Conservation (phyloP, 2,888 invertebrate species). For the Steinernema carpocapsae region DNA sequence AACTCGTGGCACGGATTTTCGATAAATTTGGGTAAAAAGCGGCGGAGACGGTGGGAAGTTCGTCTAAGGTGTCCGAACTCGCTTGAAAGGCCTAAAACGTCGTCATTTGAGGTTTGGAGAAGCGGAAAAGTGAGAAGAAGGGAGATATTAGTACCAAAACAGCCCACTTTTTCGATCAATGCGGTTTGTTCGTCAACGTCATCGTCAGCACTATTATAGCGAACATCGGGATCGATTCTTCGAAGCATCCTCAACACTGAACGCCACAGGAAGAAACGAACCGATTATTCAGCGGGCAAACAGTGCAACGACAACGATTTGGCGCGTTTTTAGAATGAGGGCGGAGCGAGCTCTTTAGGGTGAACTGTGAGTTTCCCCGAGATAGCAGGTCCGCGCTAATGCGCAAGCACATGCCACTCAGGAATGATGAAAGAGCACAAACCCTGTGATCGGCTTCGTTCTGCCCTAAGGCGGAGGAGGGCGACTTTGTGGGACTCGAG, state of each 20-base stretch:
- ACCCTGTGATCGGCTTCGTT: background rate
- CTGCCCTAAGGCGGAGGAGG: background rate
- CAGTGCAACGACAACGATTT: conserved; percentile 12
- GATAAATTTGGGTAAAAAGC: conserved; percentile 16
- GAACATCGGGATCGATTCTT: conserved; percentile 17
- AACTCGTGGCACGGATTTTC: conserved; percentile 15
- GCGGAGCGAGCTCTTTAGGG: conserved; percentile 18
- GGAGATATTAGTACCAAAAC: background rate
- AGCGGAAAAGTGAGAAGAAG: background rate
- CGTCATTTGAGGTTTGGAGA: background rate
- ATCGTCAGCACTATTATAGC: conserved; percentile 2
- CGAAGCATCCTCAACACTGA: conserved; percentile 9
- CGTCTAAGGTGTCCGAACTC: conserved; percentile 12
- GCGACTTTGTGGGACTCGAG: background rate
- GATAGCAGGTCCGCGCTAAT: background rate
- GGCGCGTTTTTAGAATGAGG: conserved; percentile 31
- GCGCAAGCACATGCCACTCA: conserved; percentile 9
- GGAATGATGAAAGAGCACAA: background rate
- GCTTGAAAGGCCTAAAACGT: background rate
- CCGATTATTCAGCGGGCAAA: conserved; percentile 8
- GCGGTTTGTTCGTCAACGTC: conserved; percentile 15
- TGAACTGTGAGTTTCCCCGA: background rate
- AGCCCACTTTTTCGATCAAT: conserved; percentile 30
- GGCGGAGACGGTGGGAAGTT: conserved; percentile 23
- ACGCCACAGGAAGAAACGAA: conserved; percentile 10